Evolutionary conservation across 1,140 invertebrate genomes (phyloP), one percentile per base, ranked within the genome.

Genomic region (Paraescarpia echinospica): DNA sequence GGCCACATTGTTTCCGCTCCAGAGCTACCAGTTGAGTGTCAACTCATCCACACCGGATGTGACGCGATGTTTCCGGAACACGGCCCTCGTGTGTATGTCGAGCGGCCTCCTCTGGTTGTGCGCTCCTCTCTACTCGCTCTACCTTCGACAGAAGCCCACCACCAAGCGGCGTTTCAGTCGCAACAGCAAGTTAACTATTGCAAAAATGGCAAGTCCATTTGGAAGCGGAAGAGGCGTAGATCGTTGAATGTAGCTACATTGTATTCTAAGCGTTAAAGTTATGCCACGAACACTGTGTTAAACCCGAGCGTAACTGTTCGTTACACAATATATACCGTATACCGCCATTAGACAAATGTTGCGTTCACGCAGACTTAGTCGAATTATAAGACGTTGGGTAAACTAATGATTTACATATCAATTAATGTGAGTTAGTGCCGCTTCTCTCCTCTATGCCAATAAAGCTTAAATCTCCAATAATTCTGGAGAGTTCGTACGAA

Each of bases 1-100:
- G 41, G 41, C 59, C 2, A 22, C 59, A 31, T 77, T 77, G 59
- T 77, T 77, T 31, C 59, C 27, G 59, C 0, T 77, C 22, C 2
- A 77, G 59, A 77, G 22, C 22, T 31, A 77, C 90, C 90, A 35
- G 90, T n/a, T 90, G 90, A 35, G 18, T 31, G 90, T 41, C 94
- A 92, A 98, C 94, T 98, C 98, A n/a, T 96, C 97, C n/a, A 96
- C 97, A 95, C 98, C 98, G 89, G 97, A 98, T 95, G 97, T 99
- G 91, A 98, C 98, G 92, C 96, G 96, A 95, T 99, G 98, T 96
- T 98, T 99, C 95, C 97, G 99, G 95, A 97, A 98, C 95, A 92
- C 92, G 33, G 92, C 89, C 33, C 92, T 92, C 8, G 89, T 89
- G 33, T 92, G 92, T 89, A 12, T 92, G 33, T 90, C 92, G 5